Percentiles rank a stretch among this genome's conserved stretches.
Evolutionary conservation across 2,888 invertebrate genomes (phyloP).

Genomic region (Amphimallon solstitiale): DNA sequence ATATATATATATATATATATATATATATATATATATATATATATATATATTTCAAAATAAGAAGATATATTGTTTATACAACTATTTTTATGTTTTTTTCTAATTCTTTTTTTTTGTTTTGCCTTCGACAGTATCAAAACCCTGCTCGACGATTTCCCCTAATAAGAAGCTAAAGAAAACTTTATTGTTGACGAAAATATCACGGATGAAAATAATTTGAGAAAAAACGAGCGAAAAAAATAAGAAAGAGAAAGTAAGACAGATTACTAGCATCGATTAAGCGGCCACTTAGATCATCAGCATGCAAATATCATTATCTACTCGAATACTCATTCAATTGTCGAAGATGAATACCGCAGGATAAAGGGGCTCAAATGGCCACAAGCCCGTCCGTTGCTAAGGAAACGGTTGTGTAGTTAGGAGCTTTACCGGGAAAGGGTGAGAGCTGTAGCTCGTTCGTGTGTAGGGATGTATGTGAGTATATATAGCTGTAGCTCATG

Average conservation of each 20-base stretch:
- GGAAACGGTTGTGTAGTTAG: constrained; percentile 53
- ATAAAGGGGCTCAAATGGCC: constrained; percentile 61
- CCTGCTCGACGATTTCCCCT: too few relatives aligned
- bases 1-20: too few relatives aligned
- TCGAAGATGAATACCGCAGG: constrained; percentile 61
- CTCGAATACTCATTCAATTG: constrained; percentile 63
- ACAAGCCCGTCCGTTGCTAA: constrained; percentile 59
- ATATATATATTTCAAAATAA: too few relatives aligned
- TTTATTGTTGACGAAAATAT: too few relatives aligned
- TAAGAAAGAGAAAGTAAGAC: constrained; percentile 26
- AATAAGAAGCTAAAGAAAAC: too few relatives aligned
- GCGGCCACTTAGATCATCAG: constrained; percentile 59
- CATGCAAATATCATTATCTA: constrained; percentile 63
- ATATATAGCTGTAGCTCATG: constrained; percentile 18
- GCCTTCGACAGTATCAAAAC: too few relatives aligned
- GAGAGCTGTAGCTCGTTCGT: constrained; percentile 49
- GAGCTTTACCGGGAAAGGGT: constrained; percentile 59
- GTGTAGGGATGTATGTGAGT: constrained; percentile 3
- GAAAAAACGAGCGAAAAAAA: constrained; percentile 4
- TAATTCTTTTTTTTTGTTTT: too few relatives aligned
- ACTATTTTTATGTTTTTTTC: too few relatives aligned
- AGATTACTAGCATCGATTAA: constrained; percentile 48
- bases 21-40: too few relatives aligned
- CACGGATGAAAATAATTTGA: too few relatives aligned
- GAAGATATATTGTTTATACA: too few relatives aligned